Conservation (phyloP, 2,113 vertebrate species). For the Mastomys natalensis region DNA sequence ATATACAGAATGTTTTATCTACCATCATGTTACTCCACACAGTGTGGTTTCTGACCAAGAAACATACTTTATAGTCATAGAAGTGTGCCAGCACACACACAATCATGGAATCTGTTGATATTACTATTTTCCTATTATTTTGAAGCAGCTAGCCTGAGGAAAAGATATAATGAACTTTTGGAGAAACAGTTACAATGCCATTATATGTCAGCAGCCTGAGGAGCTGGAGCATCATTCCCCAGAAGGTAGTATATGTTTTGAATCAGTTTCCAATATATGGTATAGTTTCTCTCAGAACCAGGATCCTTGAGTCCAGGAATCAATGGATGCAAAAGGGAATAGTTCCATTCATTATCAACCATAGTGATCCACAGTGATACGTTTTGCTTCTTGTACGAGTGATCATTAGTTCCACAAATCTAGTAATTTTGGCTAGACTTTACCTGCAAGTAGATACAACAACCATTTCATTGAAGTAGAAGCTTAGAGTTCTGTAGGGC, state of each 20-base stretch:
- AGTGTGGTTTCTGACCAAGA: neutral
- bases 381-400: neutral
- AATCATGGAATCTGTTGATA: neutral
- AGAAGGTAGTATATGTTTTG: neutral
- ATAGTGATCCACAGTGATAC: neutral
- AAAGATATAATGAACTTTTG: neutral
- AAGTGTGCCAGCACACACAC: neutral
- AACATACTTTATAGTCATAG: neutral
- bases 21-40: neutral
- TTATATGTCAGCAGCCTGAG: neutral
- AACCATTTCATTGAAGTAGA: neutral
- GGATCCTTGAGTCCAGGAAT: neutral
- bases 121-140: neutral
- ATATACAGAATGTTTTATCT: neutral
- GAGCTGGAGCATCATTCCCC: neutral
- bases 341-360: neutral
- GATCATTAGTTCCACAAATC: neutral
- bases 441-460: neutral
- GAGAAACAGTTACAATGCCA: too few relatives aligned
- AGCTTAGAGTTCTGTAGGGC: neutral
- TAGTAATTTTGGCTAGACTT: neutral
- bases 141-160: neutral
- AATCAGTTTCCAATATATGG: neutral
- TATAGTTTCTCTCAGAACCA: neutral
- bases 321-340: neutral